Conservation (phyloP, 2,113 vertebrate genomes). For the Castor canadensis region DNA sequence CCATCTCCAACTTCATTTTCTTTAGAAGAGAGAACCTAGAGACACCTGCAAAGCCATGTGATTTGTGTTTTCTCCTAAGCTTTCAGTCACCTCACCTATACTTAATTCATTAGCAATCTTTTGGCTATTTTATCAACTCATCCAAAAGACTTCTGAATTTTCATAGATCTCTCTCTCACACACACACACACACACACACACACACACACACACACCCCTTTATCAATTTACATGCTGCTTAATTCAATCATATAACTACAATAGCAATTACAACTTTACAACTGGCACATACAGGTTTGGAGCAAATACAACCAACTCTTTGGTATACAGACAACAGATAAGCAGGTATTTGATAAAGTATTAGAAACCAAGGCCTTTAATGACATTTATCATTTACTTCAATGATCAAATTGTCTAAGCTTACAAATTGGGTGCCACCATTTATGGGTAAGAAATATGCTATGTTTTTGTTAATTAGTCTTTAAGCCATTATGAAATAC, state of each 20-base stretch:
- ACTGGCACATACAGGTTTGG: neutral
- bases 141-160: conserved; percentile 43
- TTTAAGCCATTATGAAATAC: neutral
- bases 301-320: neutral
- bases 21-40: conserved; percentile 30
- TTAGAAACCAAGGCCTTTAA: conserved; percentile 28
- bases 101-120: conserved; percentile 27
- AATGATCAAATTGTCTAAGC: conserved; percentile 38
- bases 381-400: conserved; percentile 16
- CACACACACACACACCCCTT: neutral
- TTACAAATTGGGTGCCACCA: conserved; percentile 3
- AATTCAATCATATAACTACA: conserved; percentile 36
- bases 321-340: neutral
- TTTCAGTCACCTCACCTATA: conserved; percentile 6
- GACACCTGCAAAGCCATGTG: conserved; percentile 7
- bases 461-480: neutral
- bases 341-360: conserved; percentile 9
- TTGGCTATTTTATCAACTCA: conserved; percentile 10
- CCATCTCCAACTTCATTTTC: neutral
- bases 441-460: conserved; percentile 8
- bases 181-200: neutral
- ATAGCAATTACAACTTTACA: conserved; percentile 11
- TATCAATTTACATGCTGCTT: conserved; percentile 31
- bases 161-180: conserved; percentile 12
- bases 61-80: neutral